Percentiles rank a stretch among this genome's conserved stretches.
These are phyloP conservation scores for Limnephilus marmoratus DNA, from an alignment of 2,888 invertebrate genomes.

Conservation along the genomic window DNA sequence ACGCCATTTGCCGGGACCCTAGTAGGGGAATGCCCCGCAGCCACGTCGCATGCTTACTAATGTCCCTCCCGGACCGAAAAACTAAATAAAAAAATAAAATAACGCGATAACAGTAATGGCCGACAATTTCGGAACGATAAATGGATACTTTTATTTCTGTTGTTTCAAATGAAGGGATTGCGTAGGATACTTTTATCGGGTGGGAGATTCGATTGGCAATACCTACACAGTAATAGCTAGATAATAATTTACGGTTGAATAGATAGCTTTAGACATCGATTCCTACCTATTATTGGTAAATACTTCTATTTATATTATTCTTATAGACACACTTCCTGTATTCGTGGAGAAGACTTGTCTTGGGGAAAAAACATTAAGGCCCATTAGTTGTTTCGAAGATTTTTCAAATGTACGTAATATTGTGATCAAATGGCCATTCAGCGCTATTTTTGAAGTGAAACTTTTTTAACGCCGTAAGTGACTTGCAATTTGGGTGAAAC, in stretches of 20 bases:
- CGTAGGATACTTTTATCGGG: constrained; percentile 17
- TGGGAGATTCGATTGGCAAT: constrained; percentile 22
- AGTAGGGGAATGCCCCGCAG: constrained; percentile 23
- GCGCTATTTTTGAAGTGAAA: no score
- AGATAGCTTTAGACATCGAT: neutral
- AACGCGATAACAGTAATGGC: constrained; percentile 53
- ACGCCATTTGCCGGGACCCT: constrained; percentile 24
- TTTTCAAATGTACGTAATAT: no score
- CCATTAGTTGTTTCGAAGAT: no score
- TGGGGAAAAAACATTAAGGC: no score
- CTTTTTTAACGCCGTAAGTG: no score
- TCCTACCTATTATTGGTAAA: neutral
- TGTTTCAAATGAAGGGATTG: constrained; percentile 46
- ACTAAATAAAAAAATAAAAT: constrained; percentile 47
- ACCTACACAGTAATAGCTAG: neutral
- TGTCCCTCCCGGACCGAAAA: constrained; percentile 54
- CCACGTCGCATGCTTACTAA: constrained; percentile 60
- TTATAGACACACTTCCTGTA: neutral
- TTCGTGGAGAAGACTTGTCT: neutral
- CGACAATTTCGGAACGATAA: constrained; percentile 49
- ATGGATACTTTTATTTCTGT: constrained; percentile 51
- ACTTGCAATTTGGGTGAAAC: no score
- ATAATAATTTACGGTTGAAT: neutral
- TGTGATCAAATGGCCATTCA: no score
- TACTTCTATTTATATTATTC: neutral